Conservation (phyloP, 2,113 vertebrate species). For the Bombycilla garrulus region DNA sequence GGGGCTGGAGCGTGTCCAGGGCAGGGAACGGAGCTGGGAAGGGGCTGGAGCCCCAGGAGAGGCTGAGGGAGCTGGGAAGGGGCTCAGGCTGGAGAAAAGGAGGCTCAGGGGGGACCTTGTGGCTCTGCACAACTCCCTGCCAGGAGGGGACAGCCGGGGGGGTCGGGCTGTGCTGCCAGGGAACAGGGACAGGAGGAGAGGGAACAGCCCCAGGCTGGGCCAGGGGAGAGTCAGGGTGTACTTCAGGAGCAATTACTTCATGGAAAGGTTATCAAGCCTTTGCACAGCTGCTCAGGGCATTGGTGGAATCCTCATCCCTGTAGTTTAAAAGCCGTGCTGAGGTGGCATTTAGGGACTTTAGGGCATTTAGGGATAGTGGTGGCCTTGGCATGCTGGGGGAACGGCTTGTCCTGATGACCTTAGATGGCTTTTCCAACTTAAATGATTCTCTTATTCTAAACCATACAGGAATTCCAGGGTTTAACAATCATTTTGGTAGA, state of each 20-base stretch:
- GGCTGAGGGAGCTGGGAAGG: background rate
- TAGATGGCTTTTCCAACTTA: background rate
- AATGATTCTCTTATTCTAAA: background rate
- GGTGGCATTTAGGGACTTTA: background rate
- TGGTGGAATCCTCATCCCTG: background rate
- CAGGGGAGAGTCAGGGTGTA: fast-evolving
- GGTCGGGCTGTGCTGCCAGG: no score
- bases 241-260: background rate
- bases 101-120: background rate
- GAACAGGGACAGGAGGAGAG: background rate
- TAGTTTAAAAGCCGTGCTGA: background rate
- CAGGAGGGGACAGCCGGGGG: no score
- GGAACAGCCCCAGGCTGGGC: fast-evolving
- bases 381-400: background rate
- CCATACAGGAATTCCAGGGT: background rate
- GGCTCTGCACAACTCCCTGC: background rate
- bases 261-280: background rate
- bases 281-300: background rate
- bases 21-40: background rate
- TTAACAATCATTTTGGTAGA: background rate
- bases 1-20: background rate
- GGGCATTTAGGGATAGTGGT: no score
- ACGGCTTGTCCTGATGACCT: background rate
- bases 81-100: background rate
- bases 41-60: background rate